phyloP scores from a whole-genome alignment of 2,797 vertebrate genomes.

The Atherinosoma microstoma region DNA sequence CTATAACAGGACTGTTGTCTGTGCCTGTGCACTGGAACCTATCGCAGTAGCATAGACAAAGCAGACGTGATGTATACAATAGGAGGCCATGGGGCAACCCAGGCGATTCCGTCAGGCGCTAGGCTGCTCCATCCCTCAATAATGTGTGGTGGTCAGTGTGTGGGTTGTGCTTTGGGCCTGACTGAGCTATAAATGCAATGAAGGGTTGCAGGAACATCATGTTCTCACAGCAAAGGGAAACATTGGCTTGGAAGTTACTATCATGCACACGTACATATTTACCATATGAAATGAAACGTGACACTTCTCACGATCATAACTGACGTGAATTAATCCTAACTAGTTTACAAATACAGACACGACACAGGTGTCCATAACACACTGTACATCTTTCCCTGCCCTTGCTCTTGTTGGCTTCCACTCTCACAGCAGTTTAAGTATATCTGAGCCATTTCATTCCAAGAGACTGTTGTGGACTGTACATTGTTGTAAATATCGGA shows the following conservation, averaged over 20 bases:
- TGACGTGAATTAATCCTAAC: neutral
- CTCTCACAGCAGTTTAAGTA: constrained; percentile 2
- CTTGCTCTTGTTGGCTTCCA: constrained; percentile 13
- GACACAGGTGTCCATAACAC: constrained; percentile 1
- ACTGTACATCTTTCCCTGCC: neutral
- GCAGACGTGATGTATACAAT: constrained; percentile 80
- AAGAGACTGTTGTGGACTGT: constrained; percentile 4
- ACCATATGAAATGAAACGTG: constrained; percentile 22
- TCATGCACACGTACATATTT: constrained; percentile 46
- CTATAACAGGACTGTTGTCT: constrained; percentile 76
- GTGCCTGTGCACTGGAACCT: constrained; percentile 77
- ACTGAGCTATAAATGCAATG: constrained; percentile 60
- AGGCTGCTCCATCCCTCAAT: constrained; percentile 54
- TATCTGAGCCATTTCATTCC: constrained; percentile 2
- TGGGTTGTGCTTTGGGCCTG: constrained; percentile 57
- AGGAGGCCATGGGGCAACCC: constrained; percentile 69
- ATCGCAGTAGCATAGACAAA: constrained; percentile 77
- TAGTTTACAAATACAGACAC: constrained; percentile 7
- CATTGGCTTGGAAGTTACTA: constrained; percentile 51
- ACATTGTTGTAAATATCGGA: constrained; percentile 18
- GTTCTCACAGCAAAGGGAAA: constrained; percentile 61
- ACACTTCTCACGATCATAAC: constrained; percentile 8
- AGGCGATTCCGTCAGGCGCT: constrained; percentile 56
- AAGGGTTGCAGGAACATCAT: constrained; percentile 67
- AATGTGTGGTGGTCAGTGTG: constrained; percentile 65